Evolutionary conservation across 2,113 vertebrate species (phyloP), one percentile per base, ranked within the genome.

Genomic region (Meriones unguiculatus): DNA sequence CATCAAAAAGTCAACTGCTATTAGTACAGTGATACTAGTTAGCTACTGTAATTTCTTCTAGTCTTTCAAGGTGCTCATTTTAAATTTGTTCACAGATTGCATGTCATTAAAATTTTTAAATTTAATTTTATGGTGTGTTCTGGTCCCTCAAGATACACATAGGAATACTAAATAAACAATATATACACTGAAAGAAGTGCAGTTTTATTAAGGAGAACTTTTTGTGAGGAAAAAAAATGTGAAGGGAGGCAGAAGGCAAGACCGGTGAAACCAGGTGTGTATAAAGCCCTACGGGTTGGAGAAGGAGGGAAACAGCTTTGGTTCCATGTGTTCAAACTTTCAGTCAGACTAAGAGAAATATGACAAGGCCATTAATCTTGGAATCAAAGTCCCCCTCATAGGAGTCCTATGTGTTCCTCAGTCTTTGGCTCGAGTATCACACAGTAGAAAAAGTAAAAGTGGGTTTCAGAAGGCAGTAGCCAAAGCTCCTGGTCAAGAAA

Each of bases 51-150:
- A 89, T 86, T 91, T 32, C 20, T 14, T 64, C 32, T 67, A n/a
- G 4, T 90, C 64, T 90, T 92, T 88, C 69, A 57, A 7, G n/a
- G 11, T 93, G 11, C 28, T 95, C 50, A 6, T 59, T 96, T 94
- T 65, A 89, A 95, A 86, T 76, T 50, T 75, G 54, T 62, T 69
- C 65, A 14, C 59, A 64, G 38, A 65, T 35, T 78, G 75, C 0
- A n/a, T 52, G 46, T 6, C 70, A 80, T 90, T 84, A 84, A 54
- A 22, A 18, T 11, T 32, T 52, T 62, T 69, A 15, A 70, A 69
- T 22, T 81, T 72, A 82, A n/a, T 6, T 25, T 95, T 32, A 81
- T 65, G 2, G 41, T 4, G 0, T 85, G 10, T 78, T 72, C 25
- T 69, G 77, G 20, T 85, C 15, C 10, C 89, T 59, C 38, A 96